Evolutionary conservation across 2,113 vertebrate species (phyloP).

Genomic region (Protobothrops mucrosquamatus): DNA sequence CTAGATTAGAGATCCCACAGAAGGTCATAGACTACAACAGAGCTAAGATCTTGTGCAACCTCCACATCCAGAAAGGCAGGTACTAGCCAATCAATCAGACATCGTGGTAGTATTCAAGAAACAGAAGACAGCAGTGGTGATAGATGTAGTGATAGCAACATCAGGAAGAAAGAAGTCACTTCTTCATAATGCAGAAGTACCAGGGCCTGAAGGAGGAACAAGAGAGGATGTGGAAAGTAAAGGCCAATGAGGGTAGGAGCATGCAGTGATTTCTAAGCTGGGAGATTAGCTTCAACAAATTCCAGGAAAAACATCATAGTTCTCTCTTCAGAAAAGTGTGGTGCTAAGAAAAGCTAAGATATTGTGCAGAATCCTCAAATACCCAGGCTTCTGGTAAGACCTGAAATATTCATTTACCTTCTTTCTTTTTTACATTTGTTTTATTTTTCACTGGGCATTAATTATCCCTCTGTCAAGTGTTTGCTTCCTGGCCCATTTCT

Average conservation of each 20-base stretch:
- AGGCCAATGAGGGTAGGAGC: neutral
- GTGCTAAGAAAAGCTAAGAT: neutral
- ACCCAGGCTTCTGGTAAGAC: neutral
- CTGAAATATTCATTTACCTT: neutral
- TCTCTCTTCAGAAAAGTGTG: neutral
- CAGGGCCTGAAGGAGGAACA: neutral
- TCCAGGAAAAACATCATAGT: neutral
- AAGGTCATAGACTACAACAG: neutral
- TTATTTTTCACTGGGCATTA: neutral
- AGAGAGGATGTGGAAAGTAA: neutral
- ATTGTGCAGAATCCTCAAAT: neutral
- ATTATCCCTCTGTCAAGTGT: neutral
- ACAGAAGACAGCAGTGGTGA: neutral
- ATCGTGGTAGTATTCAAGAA: neutral
- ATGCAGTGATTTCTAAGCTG: neutral
- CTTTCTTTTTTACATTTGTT: neutral
- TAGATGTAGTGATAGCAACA: neutral
- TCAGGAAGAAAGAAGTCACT: neutral
- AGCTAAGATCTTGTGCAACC: neutral
- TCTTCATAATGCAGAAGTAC: neutral
- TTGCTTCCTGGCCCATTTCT: slow-evolving; percentile 7
- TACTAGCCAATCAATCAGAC: neutral
- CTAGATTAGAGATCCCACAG: neutral
- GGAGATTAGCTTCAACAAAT: neutral
- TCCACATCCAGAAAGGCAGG: neutral